A percentile compares a stretch with the other conserved stretches of the same genome.
These are phyloP conservation scores for Myrmophylax atrothorax DNA, from an alignment of 2,113 vertebrate genomes.

Conservation along the genomic window DNA sequence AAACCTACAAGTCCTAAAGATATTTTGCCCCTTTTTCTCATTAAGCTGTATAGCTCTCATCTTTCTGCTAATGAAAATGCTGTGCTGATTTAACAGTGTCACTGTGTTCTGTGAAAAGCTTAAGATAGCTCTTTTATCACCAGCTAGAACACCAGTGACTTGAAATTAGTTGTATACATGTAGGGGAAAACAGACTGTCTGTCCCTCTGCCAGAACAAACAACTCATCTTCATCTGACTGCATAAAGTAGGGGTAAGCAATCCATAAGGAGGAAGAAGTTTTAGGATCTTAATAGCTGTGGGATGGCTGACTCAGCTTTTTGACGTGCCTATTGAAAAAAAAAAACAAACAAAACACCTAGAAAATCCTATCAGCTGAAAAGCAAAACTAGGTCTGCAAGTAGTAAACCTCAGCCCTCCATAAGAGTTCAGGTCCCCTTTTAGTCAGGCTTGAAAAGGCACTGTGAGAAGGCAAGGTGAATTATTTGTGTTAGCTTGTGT, in stretches of 20 bases:
- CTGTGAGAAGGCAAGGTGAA: not conserved
- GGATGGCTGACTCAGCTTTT: constrained; percentile 52
- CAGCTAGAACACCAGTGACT: constrained; percentile 53
- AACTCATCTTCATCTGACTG: constrained; percentile 58
- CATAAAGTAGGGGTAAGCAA: constrained; percentile 14
- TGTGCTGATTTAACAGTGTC: constrained; percentile 56
- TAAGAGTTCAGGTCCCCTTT: not conserved
- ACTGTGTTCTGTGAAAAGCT: constrained; percentile 57
- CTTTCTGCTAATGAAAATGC: constrained; percentile 53
- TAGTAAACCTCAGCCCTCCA: not conserved
- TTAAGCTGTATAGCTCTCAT: not conserved
- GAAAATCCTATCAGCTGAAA: not conserved
- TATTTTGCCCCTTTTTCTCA: not conserved
- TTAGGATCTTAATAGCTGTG: constrained; percentile 20
- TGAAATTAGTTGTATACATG: constrained; percentile 48
- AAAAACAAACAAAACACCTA: not conserved
- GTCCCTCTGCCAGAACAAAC: constrained; percentile 64
- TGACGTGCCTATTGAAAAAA: not conserved
- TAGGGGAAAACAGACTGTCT: constrained; percentile 59
- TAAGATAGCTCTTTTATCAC: constrained; percentile 60
- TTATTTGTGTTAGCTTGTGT: not conserved
- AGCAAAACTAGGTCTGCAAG: not conserved
- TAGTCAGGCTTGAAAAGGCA: not conserved
- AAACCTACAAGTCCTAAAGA: not conserved
- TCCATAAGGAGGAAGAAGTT: not conserved